A percentile compares a stretch with the other conserved stretches of the same genome.
Conservation (phyloP, 2,797 vertebrate species). For the Eulemur rubriventer region DNA sequence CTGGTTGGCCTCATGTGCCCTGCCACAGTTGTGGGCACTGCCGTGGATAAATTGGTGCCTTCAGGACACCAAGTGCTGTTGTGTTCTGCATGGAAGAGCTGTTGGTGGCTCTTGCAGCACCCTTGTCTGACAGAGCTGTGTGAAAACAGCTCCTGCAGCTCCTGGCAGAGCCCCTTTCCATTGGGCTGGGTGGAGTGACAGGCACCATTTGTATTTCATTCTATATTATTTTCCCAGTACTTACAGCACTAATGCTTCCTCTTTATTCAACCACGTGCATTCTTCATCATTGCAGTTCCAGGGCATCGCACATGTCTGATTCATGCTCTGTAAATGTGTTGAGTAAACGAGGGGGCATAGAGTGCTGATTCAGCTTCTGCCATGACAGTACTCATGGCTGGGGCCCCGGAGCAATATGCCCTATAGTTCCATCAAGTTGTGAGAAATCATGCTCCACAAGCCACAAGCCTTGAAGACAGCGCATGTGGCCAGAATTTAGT, state of each 20-base stretch:
- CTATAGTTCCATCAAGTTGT: background rate
- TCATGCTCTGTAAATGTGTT: background rate
- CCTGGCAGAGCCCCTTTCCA: background rate
- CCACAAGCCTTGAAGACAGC: background rate
- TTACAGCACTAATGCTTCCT: background rate
- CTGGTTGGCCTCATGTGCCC: background rate
- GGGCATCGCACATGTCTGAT: background rate
- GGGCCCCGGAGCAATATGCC: background rate
- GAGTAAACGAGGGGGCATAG: background rate
- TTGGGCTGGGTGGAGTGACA: background rate
- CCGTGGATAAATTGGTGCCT: accelerated
- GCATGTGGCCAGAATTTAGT: background rate
- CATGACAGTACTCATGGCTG: background rate
- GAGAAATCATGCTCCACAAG: background rate
- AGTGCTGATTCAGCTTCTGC: background rate
- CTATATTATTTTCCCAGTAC: background rate
- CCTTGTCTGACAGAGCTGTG: background rate
- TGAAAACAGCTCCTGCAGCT: background rate
- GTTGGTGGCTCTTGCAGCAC: background rate
- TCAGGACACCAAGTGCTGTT: too few species aligned
- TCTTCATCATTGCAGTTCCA: background rate
- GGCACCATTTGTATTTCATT: background rate
- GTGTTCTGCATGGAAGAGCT: background rate
- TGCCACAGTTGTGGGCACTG: background rate
- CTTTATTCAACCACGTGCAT: background rate